These are phyloP conservation scores for Carassius gibelio DNA, from an alignment of 2,113 vertebrate species.

Conservation along the genomic window DNA sequence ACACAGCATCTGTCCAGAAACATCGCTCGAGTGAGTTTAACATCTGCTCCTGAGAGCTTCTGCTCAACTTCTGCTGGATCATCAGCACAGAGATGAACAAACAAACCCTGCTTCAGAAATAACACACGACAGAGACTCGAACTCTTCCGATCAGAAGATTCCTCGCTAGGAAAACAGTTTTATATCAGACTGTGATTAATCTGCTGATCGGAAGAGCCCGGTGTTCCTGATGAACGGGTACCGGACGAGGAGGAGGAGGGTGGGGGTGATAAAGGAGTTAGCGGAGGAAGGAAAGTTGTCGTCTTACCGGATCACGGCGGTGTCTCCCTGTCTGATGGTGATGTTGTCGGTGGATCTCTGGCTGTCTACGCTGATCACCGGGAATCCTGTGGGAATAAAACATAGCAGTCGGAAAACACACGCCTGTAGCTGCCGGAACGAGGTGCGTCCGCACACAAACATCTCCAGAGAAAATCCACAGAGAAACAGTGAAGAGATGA, in stretches of 20 bases:
- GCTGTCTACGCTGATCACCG: slow-evolving; percentile 98
- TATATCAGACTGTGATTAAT: background rate
- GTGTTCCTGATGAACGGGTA: background rate
- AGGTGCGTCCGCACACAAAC: slow-evolving; percentile 85
- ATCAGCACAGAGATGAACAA: background rate
- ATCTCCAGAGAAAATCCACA: slow-evolving; percentile 74
- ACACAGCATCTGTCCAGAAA: background rate
- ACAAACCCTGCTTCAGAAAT: background rate
- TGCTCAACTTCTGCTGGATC: background rate
- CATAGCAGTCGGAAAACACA: slow-evolving; percentile 96
- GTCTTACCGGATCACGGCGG: slow-evolving; percentile 95
- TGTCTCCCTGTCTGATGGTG: slow-evolving; percentile 98
- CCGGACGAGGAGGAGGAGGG: background rate
- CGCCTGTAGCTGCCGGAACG: slow-evolving; percentile 91
- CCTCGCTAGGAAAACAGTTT: background rate
- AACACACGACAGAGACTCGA: background rate
- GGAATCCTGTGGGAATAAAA: slow-evolving; percentile 98
- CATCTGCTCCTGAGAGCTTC: background rate
- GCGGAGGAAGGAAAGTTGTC: slow-evolving; percentile 46
- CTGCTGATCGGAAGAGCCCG: background rate
- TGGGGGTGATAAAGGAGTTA: slow-evolving; percentile 30
- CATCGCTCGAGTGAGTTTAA: background rate
- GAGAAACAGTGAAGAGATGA: slow-evolving; percentile 58
- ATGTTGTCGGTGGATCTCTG: slow-evolving; percentile 98
- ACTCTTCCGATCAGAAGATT: background rate